These are phyloP conservation scores for Drosophila elegans DNA, from an alignment of 1,140 invertebrate genomes.

Conservation along the genomic window DNA sequence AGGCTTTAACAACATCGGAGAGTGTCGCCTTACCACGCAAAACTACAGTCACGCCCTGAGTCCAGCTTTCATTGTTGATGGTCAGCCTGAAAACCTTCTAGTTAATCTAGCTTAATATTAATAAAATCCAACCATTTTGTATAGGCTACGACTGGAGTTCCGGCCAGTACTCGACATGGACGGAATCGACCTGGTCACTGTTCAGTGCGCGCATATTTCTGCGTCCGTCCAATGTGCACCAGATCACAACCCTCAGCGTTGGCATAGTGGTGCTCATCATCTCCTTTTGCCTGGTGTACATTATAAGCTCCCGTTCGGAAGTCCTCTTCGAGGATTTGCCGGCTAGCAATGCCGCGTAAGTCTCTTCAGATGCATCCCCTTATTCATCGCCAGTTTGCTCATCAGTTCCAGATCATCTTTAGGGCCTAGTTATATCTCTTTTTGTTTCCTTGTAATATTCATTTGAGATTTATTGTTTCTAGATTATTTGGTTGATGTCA, in stretches of 20 bases:
- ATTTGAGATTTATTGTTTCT: conserved; percentile 58
- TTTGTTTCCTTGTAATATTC: conserved; percentile 29
- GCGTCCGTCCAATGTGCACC: conserved; percentile 89
- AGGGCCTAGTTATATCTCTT: conserved; percentile 1
- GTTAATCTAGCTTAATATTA: neutral
- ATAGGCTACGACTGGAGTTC: conserved; percentile 93
- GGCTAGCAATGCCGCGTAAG: conserved; percentile 82
- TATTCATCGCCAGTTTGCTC: conserved; percentile 1
- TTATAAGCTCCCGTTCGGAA: conserved; percentile 88
- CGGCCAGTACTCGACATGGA: conserved; percentile 94
- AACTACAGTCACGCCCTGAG: conserved; percentile 91
- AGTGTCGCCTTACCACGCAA: conserved; percentile 91
- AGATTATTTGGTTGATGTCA: conserved; percentile 75
- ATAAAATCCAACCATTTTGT: neutral
- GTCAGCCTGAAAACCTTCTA: conserved; percentile 82
- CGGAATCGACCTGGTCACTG: conserved; percentile 93
- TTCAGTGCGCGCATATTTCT: conserved; percentile 93
- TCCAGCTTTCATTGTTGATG: conserved; percentile 91
- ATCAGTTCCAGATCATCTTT: conserved; percentile 1
- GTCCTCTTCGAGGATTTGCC: conserved; percentile 87
- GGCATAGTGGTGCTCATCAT: conserved; percentile 88
- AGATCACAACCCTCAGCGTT: conserved; percentile 88
- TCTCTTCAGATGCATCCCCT: conserved; percentile 20
- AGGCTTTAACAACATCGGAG: conserved; percentile 87
- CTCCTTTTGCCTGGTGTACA: conserved; percentile 90